Conservation (phyloP, 2,888 invertebrate species). For the Microctonus hyperodae region DNA sequence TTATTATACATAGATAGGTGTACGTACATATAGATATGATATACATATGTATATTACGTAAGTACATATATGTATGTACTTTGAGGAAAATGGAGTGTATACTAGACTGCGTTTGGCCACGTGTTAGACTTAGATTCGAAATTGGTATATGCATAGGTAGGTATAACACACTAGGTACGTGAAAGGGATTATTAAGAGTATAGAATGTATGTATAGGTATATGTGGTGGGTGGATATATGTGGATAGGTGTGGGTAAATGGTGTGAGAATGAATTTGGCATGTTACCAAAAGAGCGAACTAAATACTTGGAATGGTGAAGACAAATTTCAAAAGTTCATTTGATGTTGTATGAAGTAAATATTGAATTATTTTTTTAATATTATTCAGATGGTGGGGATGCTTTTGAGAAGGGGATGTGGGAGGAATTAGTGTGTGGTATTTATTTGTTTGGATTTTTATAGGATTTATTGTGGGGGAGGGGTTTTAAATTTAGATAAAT, state of each 20-base stretch:
- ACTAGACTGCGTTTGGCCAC: constrained; percentile 16
- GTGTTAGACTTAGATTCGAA: constrained; percentile 22
- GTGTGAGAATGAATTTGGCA: neutral
- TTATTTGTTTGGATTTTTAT: no score
- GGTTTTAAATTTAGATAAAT: no score
- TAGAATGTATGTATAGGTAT: neutral
- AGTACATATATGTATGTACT: no score
- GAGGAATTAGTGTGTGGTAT: no score
- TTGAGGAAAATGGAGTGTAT: neutral
- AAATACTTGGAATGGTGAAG: neutral
- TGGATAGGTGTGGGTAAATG: neutral
- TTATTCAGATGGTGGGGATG: no score
- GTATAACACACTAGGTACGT: constrained; percentile 13
- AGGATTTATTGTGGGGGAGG: no score
- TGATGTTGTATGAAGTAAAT: neutral
- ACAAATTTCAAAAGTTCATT: neutral
- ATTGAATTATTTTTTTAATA: no score
- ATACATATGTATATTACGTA: no score
- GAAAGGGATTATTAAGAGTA: constrained; percentile 22
- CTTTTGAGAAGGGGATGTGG: no score
- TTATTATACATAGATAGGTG: neutral
- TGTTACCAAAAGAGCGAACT: neutral
- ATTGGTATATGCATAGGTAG: constrained; percentile 20
- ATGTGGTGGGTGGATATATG: neutral
- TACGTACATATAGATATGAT: no score